Evolutionary conservation across 2,888 invertebrate species (phyloP).

Genomic region (Luffia ferchaultella): DNA sequence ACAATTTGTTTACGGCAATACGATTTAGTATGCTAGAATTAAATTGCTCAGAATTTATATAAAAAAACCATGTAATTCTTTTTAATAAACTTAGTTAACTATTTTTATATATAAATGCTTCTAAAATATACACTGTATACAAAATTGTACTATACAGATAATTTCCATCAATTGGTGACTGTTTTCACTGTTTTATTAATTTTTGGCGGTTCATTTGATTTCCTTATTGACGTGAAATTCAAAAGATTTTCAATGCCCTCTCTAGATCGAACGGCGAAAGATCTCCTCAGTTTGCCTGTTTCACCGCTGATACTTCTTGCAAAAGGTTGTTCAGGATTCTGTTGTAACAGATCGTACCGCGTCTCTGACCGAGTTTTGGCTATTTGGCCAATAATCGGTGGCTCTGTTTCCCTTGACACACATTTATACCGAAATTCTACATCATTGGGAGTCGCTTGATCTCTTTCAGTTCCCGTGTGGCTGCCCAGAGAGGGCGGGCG

Average conservation of each 20-base stretch:
- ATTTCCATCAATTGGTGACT: neutral
- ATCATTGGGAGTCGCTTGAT: neutral
- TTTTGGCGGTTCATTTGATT: conserved; percentile 34
- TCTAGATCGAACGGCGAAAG: conserved; percentile 51
- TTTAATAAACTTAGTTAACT: too few species aligned
- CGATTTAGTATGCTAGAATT: neutral
- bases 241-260: conserved; percentile 54
- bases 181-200: conserved; percentile 28
- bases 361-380: conserved; percentile 18
- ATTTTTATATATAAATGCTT: too few species aligned
- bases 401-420: neutral
- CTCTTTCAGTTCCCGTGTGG: neutral
- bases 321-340: conserved; percentile 38
- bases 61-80: too few species aligned
- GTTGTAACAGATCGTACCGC: neutral
- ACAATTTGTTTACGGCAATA: too few species aligned
- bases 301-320: conserved; percentile 35
- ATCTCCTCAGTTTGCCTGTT: conserved; percentile 46
- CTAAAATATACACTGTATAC: conserved; percentile 4
- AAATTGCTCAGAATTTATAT: neutral
- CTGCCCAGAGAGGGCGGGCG: conserved; percentile 1
- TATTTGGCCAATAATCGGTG: conserved; percentile 14
- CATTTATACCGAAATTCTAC: neutral
- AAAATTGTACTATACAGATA: neutral
- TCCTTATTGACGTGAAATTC: conserved; percentile 37